phyloP scores from a whole-genome alignment of 2,797 vertebrate genomes.

The Rhabdophis nuchalis region DNA sequence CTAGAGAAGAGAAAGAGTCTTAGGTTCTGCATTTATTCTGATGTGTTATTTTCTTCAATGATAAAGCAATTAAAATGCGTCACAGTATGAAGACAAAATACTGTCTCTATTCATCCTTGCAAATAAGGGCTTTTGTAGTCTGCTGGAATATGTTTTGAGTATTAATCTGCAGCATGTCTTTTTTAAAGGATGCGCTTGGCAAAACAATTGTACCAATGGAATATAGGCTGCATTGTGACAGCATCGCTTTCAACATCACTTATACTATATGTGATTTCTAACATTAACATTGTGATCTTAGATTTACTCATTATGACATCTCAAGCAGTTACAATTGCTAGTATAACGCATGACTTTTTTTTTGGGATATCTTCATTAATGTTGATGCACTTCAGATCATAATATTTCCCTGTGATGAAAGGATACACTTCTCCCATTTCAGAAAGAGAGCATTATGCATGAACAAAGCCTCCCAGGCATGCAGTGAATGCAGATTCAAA shows the following conservation, averaged over 20 bases:
- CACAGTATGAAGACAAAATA: not conserved
- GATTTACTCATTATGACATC: not conserved
- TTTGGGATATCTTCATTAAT: not conserved
- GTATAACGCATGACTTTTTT: not conserved
- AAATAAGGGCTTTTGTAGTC: not conserved
- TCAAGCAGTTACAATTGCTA: not conserved
- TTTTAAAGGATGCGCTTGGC: not conserved
- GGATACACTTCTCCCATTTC: not conserved
- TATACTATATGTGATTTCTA: not conserved
- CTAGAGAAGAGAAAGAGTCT: not conserved
- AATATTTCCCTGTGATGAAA: not conserved
- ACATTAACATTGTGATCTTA: not conserved
- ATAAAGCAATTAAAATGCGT: conserved; percentile 1
- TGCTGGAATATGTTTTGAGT: not conserved
- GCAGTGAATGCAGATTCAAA: not conserved
- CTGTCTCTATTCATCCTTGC: not conserved
- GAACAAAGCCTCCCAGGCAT: not conserved
- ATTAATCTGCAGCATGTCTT: not conserved
- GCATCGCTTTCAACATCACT: not conserved
- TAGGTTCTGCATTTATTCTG: not conserved
- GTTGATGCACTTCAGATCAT: not conserved
- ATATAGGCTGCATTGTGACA: not conserved
- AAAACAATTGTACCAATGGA: not conserved
- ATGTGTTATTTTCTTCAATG: not conserved
- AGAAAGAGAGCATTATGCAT: not conserved